phyloP scores from a whole-genome alignment of 2,888 invertebrate genomes.

The Cybosia mesomella region DNA sequence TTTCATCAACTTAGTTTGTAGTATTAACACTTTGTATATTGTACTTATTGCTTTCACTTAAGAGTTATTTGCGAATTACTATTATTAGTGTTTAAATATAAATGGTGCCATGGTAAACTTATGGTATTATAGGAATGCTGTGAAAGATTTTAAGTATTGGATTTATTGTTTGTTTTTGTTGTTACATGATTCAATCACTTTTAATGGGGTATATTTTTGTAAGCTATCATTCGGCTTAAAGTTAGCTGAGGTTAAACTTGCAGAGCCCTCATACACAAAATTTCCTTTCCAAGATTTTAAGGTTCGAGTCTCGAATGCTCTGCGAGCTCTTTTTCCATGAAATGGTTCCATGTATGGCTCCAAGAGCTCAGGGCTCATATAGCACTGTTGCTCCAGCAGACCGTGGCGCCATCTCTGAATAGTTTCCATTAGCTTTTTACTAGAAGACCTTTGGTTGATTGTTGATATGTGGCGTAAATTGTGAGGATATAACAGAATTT shows the following conservation, averaged over 20 bases:
- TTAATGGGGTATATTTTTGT: neutral
- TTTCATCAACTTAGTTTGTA: constrained; percentile 19
- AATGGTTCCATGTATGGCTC: constrained; percentile 30
- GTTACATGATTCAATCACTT: constrained; percentile 15
- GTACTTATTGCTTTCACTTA: constrained; percentile 47
- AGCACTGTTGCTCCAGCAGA: constrained; percentile 30
- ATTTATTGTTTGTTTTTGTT: constrained; percentile 18
- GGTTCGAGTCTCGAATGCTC: neutral
- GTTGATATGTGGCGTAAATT: constrained; percentile 23
- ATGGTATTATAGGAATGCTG: constrained; percentile 17
- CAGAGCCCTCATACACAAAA: constrained; percentile 2
- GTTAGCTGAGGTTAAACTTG: neutral
- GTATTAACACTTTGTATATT: constrained; percentile 31
- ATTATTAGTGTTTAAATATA: constrained; percentile 41
- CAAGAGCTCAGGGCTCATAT: constrained; percentile 43
- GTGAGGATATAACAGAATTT: neutral
- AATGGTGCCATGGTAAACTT: constrained; percentile 51
- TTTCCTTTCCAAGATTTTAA: neutral
- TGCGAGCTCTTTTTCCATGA: constrained; percentile 11
- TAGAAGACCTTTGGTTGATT: constrained; percentile 26
- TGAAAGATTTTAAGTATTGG: constrained; percentile 19
- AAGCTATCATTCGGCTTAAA: neutral
- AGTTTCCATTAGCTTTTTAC: constrained; percentile 32
- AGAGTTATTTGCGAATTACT: constrained; percentile 35
- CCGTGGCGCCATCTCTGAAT: constrained; percentile 47